Evolutionary conservation across 2,888 invertebrate genomes (phyloP).

Genomic region (Charanyca ferruginea): DNA sequence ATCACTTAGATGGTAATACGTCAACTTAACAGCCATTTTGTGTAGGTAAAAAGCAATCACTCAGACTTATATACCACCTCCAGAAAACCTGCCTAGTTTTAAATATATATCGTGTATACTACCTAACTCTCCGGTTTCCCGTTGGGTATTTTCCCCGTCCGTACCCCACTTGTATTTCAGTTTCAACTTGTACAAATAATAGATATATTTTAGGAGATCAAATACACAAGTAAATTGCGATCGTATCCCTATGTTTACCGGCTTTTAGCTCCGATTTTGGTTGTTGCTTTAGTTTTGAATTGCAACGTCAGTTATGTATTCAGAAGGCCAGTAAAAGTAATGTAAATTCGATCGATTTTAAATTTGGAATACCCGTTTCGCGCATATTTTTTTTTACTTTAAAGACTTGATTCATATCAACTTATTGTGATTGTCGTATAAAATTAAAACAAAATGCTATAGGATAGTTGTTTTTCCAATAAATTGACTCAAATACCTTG

Average conservation of each 20-base stretch:
- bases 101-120: slow-evolving; percentile 31
- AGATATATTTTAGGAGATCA: slow-evolving; percentile 39
- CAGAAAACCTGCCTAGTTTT: slow-evolving; percentile 13
- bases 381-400: neutral
- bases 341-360: neutral
- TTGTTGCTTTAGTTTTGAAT: slow-evolving; percentile 8
- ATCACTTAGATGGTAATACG: neutral
- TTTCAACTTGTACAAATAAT: slow-evolving; percentile 39
- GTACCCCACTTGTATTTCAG: slow-evolving; percentile 45
- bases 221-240: slow-evolving; percentile 46
- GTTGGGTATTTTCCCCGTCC: slow-evolving; percentile 36
- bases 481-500: no score
- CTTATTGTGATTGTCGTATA: no score
- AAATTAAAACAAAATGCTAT: no score
- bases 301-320: neutral
- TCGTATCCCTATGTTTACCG: slow-evolving; percentile 24
- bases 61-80: neutral
- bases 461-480: no score
- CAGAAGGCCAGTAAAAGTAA: neutral
- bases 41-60: neutral
- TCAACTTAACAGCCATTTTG: neutral
- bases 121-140: slow-evolving; percentile 38
- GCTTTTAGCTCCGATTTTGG: slow-evolving; percentile 22
- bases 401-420: no score
- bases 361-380: no score